Evolutionary conservation across 2,888 invertebrate species (phyloP), one percentile per base, ranked within the genome.

Genomic region (Drosophila austrosaltans): DNA sequence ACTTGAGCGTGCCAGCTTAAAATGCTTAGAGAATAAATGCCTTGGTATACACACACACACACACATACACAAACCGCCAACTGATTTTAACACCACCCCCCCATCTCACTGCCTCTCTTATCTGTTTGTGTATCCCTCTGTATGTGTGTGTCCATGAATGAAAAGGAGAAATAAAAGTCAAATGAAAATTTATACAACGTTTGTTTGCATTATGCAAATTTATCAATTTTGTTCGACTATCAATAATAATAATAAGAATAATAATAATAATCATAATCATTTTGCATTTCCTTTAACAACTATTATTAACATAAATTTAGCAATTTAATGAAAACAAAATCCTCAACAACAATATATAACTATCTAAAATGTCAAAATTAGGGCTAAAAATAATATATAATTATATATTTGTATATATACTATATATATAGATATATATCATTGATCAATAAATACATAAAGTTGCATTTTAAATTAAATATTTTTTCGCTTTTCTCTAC

Each of bases 91-190:
- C 60, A n/a, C 36, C 36, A 25, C 54, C 20, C 25, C n/a, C 8
- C 20, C 44, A 2, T 44, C 16, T 7, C 8, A 44, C 8, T 30
- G 30, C 6, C 25, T 10, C 22, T 30, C 32, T 5, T 30, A 36
- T 36, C 53, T 66, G 53, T 69, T n/a, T 64, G 8, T 54, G 20
- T 63, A 48, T 30, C 30, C 30, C 6, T 30, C 0, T 58, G 25
- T 63, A 20, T 61, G 25, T 48, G 6, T 58, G 63, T 28, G 30
- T 28, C 42, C 53, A 32, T 40, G 81, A 85, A 78, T 87, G 88
- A 74, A 68, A 75, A 82, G 86, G 78, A 80, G 82, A 87, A 85
- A 80, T 85, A 87, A 87, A 83, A 85, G 87, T 83, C 81, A 82
- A 82, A 73, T 71, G 56, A 54, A 76, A 74, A 75, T 58, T 40